Conservation (phyloP, 2,113 vertebrate species). For the Cyphomyrus discorhynchus region DNA sequence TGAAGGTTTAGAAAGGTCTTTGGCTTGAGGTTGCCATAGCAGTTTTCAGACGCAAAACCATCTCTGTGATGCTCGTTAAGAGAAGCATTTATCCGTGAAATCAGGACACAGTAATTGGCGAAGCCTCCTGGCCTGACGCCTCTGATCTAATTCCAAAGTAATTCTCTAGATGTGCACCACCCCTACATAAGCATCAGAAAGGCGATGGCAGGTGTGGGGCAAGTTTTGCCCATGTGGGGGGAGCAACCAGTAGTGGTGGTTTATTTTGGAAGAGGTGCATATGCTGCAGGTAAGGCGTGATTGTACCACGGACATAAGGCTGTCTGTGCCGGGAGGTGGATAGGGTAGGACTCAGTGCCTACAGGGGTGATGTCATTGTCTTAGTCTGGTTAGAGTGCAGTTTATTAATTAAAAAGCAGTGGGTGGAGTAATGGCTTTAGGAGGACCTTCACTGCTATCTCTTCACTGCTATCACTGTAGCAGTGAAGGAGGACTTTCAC, state of each 20-base stretch:
- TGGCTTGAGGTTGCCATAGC: not conserved
- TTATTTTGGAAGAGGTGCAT: not conserved
- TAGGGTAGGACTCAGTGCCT: not conserved
- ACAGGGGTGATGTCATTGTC: not conserved
- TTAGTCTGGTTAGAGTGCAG: not conserved
- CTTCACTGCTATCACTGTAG: no score
- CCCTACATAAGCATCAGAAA: not conserved
- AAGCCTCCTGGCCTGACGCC: not conserved
- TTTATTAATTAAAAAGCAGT: not conserved
- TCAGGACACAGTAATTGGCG: not conserved
- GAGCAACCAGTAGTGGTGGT: not conserved
- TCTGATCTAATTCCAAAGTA: not conserved
- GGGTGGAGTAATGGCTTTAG: not conserved
- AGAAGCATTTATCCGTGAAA: not conserved
- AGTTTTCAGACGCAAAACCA: not conserved
- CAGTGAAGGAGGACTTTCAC: no score
- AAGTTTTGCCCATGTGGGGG: not conserved
- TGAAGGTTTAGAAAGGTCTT: not conserved
- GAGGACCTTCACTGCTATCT: no score
- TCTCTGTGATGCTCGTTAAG: not conserved
- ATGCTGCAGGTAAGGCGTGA: not conserved
- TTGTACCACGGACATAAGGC: not conserved
- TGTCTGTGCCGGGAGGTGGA: not conserved
- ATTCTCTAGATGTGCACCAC: not conserved
- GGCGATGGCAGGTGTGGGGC: not conserved